These are phyloP conservation scores for Phyllotreta striolata DNA, from an alignment of 2,888 invertebrate species.

Conservation along the genomic window DNA sequence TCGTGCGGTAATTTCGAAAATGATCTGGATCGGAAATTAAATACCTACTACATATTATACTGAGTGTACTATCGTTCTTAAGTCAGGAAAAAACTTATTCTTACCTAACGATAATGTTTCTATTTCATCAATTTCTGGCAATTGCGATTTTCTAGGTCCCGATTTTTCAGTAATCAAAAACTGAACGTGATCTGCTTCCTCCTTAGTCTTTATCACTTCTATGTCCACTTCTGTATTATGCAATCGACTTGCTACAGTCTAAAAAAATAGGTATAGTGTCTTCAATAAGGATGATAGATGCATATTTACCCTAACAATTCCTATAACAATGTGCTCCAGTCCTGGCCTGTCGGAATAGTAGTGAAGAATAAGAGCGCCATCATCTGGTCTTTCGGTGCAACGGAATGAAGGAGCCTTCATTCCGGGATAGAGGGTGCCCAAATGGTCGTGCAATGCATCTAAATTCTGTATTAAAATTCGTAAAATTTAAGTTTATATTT, in stretches of 20 bases:
- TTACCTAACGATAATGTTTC: constrained; percentile 76
- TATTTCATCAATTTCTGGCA: constrained; percentile 76
- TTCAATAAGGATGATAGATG: constrained; percentile 10
- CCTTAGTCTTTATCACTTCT: constrained; percentile 86
- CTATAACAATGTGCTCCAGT: constrained; percentile 94
- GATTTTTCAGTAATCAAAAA: constrained; percentile 89
- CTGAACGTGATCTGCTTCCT: constrained; percentile 90
- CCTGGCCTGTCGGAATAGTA: constrained; percentile 96
- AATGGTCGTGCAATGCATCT: constrained; percentile 94
- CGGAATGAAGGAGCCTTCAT: constrained; percentile 96
- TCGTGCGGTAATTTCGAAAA: neutral
- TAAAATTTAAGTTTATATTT: too few species aligned
- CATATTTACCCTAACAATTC: constrained; percentile 86
- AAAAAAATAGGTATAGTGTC: constrained; percentile 42
- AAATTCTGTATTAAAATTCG: constrained; percentile 74
- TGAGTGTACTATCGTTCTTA: too few species aligned
- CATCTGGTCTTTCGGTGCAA: constrained; percentile 88
- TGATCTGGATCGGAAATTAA: neutral
- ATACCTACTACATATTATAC: neutral
- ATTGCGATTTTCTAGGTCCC: constrained; percentile 69
- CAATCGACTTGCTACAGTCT: constrained; percentile 93
- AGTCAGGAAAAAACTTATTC: constrained; percentile 38
- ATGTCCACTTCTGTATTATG: constrained; percentile 94
- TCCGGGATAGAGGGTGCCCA: constrained; percentile 92
- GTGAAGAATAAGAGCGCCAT: constrained; percentile 89